Percentiles rank a stretch among this genome's conserved stretches.
These are phyloP conservation scores for Notocelia uddmanniana DNA, from an alignment of 2,888 invertebrate genomes.

Conservation along the genomic window DNA sequence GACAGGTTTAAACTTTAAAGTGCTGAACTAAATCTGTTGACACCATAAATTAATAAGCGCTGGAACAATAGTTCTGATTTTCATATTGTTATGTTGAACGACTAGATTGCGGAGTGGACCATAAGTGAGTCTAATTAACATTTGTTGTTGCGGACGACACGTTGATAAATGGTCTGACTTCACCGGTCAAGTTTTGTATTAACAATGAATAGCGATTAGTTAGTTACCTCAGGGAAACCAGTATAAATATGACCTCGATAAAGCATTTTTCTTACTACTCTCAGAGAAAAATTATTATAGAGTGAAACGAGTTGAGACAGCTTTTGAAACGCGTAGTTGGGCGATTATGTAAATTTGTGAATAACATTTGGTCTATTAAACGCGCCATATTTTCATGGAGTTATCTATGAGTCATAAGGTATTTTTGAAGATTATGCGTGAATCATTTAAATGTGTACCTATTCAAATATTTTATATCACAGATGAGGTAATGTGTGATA, in stretches of 20 bases:
- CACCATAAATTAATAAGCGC: slow-evolving; percentile 39
- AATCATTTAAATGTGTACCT: neutral
- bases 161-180: slow-evolving; percentile 40
- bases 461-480: neutral
- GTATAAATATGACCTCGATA: neutral
- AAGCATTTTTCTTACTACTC: neutral
- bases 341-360: neutral
- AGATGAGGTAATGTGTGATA: neutral
- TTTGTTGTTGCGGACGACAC: slow-evolving; percentile 40
- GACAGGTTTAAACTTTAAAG: neutral
- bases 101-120: slow-evolving; percentile 25
- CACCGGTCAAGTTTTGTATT: slow-evolving; percentile 12
- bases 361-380: neutral
- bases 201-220: neutral
- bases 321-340: neutral
- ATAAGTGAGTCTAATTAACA: slow-evolving; percentile 39
- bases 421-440: slow-evolving; percentile 27
- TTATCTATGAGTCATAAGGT: slow-evolving; percentile 30
- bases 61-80: slow-evolving; percentile 39
- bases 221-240: neutral
- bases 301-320: neutral
- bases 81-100: slow-evolving; percentile 32
- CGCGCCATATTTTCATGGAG: neutral
- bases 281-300: neutral
- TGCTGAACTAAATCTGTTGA: slow-evolving; percentile 22